Base-by-base conservation (phyloP, 2,113 vertebrate genomes). In the Sylvilagus bachmani region DNA sequence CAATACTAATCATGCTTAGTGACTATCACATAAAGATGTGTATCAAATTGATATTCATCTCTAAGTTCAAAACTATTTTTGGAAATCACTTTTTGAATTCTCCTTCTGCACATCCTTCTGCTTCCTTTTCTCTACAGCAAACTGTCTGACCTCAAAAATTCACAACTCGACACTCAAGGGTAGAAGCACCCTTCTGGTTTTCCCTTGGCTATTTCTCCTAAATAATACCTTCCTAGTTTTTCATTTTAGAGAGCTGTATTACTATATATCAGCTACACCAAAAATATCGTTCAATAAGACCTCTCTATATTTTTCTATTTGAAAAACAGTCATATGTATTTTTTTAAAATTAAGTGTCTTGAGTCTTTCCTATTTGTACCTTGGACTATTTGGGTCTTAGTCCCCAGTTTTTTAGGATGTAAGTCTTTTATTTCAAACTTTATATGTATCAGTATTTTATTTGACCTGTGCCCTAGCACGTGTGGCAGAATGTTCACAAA, bases 271-370 rank as follows among this genome's bases (percentile, higher is more conserved):
- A 82, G 13, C 70, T 90, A 38, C 9, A 91, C 12, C 25, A 36
- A 91, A 92, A 89, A 74, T 14, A 22, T 25, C 33, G 75, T 74
- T 38, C 51, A 44, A 16, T 61, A 86, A 75, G 51, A 90, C 77
- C 81, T 82, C 29, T 92, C 29, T 6, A 61, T 62, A 27, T 38
- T 87, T 88, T 89, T 70, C 70, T 84, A 81, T 64, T 79, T 92
- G 29, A 86, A 92, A 75, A 82, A 61, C 25, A 82, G 53, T 49
- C 13, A 80, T 3, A 9, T 38, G 55, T 80, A 69, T 53, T 84
- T 90, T 78, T n/a, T 38, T 51, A 82, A 84, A 33, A 55, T 24
- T 38, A 8, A 44, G 5, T 27, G 11, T 62, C 29, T n/a, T 3
- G 49, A 31, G 33, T 71, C 38, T 93, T 66, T 82, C 5, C 69